Base-by-base conservation (phyloP, 2,113 vertebrate species). In the Sialia sialis region DNA sequence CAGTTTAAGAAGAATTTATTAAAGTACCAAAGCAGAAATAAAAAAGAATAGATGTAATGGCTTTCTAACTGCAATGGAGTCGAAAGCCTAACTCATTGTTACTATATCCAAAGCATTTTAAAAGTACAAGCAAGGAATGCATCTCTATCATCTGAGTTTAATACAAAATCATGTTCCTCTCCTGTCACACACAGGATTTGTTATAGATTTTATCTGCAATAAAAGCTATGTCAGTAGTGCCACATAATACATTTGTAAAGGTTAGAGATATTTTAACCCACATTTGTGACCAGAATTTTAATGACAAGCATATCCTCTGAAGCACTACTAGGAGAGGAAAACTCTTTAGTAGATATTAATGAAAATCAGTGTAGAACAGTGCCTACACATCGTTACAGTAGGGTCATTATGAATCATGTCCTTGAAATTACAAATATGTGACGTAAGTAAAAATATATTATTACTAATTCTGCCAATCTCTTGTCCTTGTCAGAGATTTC, bases 131-230 rank as follows among this genome's bases (percentile, higher is more conserved):
- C 70, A 95, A 97, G 77, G 84, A 91, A 87, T 93, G 92, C 90
- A 84, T 95, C 92, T 97, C 84, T 96, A 88, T 96, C 96, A 96
- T 96, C 89, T 95, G 94, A 97, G 87, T 97, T 97, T 97, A 97
- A 98, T 96, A 96, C 82, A 89, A 95, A 98, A 97, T 96, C 96
- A 91, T 97, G 96, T 97, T 98, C 94, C 91, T 96, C 89, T 96
- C 90, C 94, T 97, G 97, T 97, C 94, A 96, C 94, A 97, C 60
- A 90, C 20, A 97, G 97, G 97, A 98, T 97, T 97, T 97, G 93
- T 97, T 96, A 97, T 96, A 97, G 95, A 97, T 97, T 98, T 98
- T 97, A 97, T 98, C 97, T 97, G 89, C 91, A 97, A 96, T 98
- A 97, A 98, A 97, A 97, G 91, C 93, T 88, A 96, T 97, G 97